Evolutionary conservation across 2,888 invertebrate genomes (phyloP).

Genomic region (Eristalis intricaria): DNA sequence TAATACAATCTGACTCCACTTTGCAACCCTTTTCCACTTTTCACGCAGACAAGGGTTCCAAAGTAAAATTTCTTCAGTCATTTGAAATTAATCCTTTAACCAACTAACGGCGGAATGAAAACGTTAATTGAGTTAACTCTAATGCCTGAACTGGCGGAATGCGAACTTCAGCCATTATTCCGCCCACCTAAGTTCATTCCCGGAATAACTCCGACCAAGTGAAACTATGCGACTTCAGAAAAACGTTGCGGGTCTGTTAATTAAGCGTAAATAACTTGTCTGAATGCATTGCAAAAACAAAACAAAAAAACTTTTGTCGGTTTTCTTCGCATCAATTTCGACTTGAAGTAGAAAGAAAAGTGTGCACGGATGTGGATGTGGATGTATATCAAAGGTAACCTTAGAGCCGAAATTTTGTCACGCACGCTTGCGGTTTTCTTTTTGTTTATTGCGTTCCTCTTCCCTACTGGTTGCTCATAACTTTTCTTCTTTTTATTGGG

Average conservation of each 20-base stretch:
- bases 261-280: not conserved
- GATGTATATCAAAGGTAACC: not conserved
- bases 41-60: not conserved
- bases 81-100: constrained; percentile 1
- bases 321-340: not conserved
- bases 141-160: not conserved
- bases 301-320: not conserved
- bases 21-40: not conserved
- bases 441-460: not conserved
- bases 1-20: not conserved
- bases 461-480: not conserved
- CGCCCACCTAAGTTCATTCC: not conserved
- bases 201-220: not conserved
- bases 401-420: not conserved
- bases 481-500: not conserved
- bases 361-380: not conserved
- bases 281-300: not conserved
- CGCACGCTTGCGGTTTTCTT: not conserved
- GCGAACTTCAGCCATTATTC: not conserved
- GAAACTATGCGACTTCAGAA: not conserved
- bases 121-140: not conserved
- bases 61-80: not conserved
- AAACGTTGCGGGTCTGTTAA: not conserved
- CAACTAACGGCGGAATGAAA: not conserved
- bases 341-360: not conserved